Conservation (phyloP, 2,888 invertebrate genomes). For the Lacanobia oleracea region DNA sequence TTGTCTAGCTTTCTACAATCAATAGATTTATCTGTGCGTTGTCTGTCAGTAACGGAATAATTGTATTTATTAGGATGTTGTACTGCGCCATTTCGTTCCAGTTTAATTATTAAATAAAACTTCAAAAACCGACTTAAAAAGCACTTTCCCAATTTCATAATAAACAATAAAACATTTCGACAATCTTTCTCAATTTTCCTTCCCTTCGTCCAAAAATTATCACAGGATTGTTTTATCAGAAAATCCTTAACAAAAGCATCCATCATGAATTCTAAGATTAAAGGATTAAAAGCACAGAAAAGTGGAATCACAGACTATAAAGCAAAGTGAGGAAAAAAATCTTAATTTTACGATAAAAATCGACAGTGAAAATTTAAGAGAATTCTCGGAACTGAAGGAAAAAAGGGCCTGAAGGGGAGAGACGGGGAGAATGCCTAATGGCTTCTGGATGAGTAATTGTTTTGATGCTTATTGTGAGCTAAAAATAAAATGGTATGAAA, state of each 20-base stretch:
- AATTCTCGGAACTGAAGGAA: conserved; percentile 5
- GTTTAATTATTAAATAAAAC: background rate
- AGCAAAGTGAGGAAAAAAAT: conserved; percentile 30
- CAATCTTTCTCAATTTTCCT: conserved; percentile 3
- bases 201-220: conserved; percentile 8
- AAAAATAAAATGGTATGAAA: conserved; percentile 31
- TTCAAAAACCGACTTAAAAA: conserved; percentile 2
- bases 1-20: too few species aligned
- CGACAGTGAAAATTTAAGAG: conserved; percentile 42
- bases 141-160: conserved; percentile 17
- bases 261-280: conserved; percentile 39
- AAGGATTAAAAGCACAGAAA: conserved; percentile 51
- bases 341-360: conserved; percentile 44
- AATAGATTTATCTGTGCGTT: too few species aligned
- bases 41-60: too few species aligned
- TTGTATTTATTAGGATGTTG: too few species aligned
- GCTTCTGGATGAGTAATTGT: conserved; percentile 48
- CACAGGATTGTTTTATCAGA: conserved; percentile 38
- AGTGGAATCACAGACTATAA: conserved; percentile 29
- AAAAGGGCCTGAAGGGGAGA: background rate
- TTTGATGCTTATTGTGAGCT: conserved; percentile 37
- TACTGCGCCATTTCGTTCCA: background rate
- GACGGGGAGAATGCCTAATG: conserved; percentile 29
- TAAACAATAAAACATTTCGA: conserved; percentile 27
- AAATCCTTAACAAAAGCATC: conserved; percentile 25